phyloP scores from a whole-genome alignment of 2,113 vertebrate species.

The Scytalopus superciliaris region DNA sequence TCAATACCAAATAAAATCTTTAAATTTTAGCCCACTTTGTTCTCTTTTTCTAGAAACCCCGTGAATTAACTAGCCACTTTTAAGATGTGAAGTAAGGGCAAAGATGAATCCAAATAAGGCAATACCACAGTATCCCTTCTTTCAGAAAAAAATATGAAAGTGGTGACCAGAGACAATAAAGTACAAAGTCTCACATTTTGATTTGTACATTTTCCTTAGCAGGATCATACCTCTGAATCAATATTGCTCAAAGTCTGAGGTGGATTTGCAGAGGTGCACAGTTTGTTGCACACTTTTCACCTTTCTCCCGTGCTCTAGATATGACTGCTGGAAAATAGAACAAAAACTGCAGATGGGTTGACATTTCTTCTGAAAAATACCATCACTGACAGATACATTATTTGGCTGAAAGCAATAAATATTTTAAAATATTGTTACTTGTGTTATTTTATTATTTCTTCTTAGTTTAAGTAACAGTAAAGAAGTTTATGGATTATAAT shows the following conservation, averaged over 20 bases:
- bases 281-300: not conserved
- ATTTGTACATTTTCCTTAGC: not conserved
- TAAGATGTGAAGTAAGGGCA: not conserved
- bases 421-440: not conserved
- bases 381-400: not conserved
- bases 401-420: not conserved
- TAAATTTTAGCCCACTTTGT: not conserved
- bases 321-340: not conserved
- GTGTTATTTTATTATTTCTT: not conserved
- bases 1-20: not conserved
- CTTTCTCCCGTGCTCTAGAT: not conserved
- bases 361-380: not conserved
- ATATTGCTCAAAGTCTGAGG: not conserved
- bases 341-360: not conserved
- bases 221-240: not conserved
- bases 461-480: not conserved
- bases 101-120: not conserved
- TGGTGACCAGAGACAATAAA: not conserved
- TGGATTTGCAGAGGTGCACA: rapidly evolving
- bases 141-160: not conserved
- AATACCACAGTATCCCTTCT: not conserved
- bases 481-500: not conserved
- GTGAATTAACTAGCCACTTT: not conserved
- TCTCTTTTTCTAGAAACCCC: not conserved
- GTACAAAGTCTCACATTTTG: not conserved